A percentile compares a stretch with the other conserved stretches of the same genome.
Conservation (phyloP, 2,888 invertebrate species). For the Odontocerum albicorne region DNA sequence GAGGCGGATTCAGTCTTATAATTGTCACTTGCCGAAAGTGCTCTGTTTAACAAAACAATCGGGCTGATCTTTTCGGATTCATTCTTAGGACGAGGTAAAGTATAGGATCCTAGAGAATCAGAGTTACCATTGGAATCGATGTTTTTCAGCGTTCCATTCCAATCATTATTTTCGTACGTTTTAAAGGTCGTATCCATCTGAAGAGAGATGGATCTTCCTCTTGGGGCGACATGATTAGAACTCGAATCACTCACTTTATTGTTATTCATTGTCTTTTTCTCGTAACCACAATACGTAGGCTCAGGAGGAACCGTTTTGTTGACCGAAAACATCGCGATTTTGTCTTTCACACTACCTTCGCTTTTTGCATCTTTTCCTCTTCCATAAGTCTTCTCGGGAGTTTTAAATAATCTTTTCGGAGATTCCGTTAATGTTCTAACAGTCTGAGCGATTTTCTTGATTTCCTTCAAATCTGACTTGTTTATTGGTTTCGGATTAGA, state of each 20-base stretch:
- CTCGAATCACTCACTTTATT: not conserved
- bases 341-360: conserved; percentile 80
- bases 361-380: conserved; percentile 77
- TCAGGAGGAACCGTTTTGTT: conserved; percentile 42
- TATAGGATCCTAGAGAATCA: conserved; percentile 1
- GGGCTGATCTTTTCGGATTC: conserved; percentile 52
- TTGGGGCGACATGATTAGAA: not conserved
- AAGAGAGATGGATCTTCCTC: conserved; percentile 5
- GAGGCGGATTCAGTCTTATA: conserved; percentile 1
- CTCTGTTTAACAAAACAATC: conserved; percentile 41
- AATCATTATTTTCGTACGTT: conserved; percentile 9
- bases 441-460: conserved; percentile 1
- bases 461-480: conserved; percentile 17
- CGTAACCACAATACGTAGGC: not conserved
- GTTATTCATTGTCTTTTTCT: conserved; percentile 2
- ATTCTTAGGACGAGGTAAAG: conserved; percentile 39
- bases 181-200: conserved; percentile 7
- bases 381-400: conserved; percentile 42
- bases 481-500: conserved; percentile 39
- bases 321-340: conserved; percentile 84
- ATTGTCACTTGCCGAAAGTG: conserved; percentile 6
- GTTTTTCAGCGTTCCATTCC: not conserved
- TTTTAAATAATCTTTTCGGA: conserved; percentile 38
- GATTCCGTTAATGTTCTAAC: conserved; percentile 21
- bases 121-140: not conserved